These are phyloP conservation scores for Caerostris darwini DNA, from an alignment of 1,140 invertebrate genomes.

Conservation along the genomic window DNA sequence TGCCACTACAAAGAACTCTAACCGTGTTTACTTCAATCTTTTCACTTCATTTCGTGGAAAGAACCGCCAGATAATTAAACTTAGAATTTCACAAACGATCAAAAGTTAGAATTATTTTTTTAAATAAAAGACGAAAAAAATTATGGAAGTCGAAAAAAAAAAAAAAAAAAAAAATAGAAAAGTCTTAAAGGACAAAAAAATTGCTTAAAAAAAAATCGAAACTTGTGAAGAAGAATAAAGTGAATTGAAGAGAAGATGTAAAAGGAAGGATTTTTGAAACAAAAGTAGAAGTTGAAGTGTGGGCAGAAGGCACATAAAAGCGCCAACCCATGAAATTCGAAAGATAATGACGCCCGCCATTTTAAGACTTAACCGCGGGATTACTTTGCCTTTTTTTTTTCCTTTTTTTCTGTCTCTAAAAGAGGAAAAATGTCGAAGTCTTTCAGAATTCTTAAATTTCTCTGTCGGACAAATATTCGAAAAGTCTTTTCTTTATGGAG, in stretches of 20 bases:
- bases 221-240: neutral
- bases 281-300: constrained; percentile 64
- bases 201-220: neutral
- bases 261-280: too few species aligned
- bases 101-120: constrained; percentile 15
- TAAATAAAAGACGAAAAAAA: neutral
- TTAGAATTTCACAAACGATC: constrained; percentile 53
- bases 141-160: neutral
- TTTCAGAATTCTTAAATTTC: constrained; percentile 54
- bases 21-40: constrained; percentile 48
- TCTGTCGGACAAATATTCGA: constrained; percentile 43
- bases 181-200: neutral
- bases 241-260: too few species aligned
- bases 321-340: constrained; percentile 68
- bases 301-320: constrained; percentile 63
- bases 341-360: constrained; percentile 67
- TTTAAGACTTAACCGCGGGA: constrained; percentile 66
- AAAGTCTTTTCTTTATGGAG: neutral
- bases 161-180: constrained; percentile 2
- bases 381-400: constrained; percentile 60
- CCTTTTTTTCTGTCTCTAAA: too few species aligned
- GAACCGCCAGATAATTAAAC: constrained; percentile 41
- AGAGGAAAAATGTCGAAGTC: constrained; percentile 43
- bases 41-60: constrained; percentile 54
- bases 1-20: neutral